Conservation (phyloP, 2,797 vertebrate genomes). For the Tragelaphus eurycerus region DNA sequence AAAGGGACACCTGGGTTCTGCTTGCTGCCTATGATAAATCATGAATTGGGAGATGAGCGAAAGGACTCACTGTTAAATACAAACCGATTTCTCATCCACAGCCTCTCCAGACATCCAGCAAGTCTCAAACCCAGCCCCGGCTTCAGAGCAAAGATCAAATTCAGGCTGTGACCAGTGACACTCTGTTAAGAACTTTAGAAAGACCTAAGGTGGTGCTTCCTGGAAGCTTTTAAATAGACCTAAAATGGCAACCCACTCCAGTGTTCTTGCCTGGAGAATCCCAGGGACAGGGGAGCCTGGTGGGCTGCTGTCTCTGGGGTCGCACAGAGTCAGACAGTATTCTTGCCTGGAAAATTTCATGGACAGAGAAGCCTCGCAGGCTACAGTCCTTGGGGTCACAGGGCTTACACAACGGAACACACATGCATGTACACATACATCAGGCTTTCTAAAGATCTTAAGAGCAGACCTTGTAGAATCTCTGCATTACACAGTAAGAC, state of each 20-base stretch:
- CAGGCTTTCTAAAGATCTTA: background rate
- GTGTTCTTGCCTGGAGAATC: too few species aligned
- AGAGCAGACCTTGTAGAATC: background rate
- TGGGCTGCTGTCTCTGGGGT: too few species aligned
- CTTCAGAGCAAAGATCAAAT: background rate
- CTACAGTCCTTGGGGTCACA: background rate
- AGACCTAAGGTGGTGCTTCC: background rate
- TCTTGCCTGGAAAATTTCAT: background rate
- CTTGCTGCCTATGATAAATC: background rate
- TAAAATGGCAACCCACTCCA: too few species aligned
- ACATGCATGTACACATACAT: background rate
- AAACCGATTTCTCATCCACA: background rate
- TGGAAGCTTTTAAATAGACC: background rate
- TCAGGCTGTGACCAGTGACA: background rate
- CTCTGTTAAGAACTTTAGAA: background rate
- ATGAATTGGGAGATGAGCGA: background rate
- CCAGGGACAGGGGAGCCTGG: too few species aligned
- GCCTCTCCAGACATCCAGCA: background rate
- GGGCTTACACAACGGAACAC: background rate
- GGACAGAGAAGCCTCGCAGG: background rate
- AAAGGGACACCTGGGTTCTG: constrained; percentile 13
- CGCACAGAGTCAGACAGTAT: background rate
- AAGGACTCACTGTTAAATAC: background rate
- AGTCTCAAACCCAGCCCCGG: background rate
- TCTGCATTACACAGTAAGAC: background rate